Conservation (phyloP, 2,888 invertebrate species). For the Idaea straminata region DNA sequence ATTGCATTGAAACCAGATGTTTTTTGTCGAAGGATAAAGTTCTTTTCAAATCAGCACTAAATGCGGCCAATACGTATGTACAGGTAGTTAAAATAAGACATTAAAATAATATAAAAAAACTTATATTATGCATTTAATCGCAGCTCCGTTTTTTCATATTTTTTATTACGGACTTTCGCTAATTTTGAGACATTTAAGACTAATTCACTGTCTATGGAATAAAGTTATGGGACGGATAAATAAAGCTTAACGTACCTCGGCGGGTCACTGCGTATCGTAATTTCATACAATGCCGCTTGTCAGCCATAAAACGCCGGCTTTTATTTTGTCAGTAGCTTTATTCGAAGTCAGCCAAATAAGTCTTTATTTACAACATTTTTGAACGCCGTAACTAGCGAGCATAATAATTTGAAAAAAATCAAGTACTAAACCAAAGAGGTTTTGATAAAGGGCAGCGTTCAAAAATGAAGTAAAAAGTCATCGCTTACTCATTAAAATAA, state of each 20-base stretch:
- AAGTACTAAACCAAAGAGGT: not conserved
- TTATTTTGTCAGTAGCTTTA: not conserved
- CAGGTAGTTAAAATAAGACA: constrained; percentile 29
- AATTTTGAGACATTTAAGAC: constrained; percentile 33
- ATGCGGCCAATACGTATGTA: not conserved
- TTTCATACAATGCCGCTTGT: no score
- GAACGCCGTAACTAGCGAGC: constrained; percentile 9
- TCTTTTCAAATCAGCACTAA: constrained; percentile 7
- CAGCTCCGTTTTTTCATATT: constrained; percentile 39
- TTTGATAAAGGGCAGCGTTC: constrained; percentile 9
- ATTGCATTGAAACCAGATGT: not conserved
- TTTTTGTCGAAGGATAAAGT: not conserved
- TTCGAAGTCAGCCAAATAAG: not conserved
- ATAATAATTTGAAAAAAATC: constrained; percentile 9
- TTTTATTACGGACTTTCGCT: not conserved
- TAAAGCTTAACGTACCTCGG: not conserved
- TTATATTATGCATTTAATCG: constrained; percentile 69
- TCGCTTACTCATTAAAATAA: not conserved
- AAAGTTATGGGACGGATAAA: not conserved
- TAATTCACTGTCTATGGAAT: not conserved
- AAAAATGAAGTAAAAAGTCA: constrained; percentile 10
- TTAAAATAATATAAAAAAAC: constrained; percentile 41
- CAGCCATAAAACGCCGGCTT: not conserved
- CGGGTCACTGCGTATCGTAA: no score
- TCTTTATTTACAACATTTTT: constrained; percentile 9